A percentile compares a stretch with the other conserved stretches of the same genome.
Evolutionary conservation across 2,797 vertebrate genomes (phyloP).

Genomic region (Lagodon rhomboides): DNA sequence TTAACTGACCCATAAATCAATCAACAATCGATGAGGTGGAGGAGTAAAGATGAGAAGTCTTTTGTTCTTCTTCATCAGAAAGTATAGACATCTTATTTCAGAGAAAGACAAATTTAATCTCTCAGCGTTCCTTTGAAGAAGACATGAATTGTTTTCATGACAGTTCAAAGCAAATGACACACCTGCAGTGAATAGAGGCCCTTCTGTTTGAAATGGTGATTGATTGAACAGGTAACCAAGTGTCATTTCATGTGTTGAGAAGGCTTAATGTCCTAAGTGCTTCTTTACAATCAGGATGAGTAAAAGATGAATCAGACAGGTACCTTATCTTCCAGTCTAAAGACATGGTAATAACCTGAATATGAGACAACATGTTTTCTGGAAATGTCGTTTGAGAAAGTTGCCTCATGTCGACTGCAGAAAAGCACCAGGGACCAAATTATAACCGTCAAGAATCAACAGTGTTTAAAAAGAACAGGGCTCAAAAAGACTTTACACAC

Average conservation of each 20-base stretch:
- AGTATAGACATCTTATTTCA: background rate
- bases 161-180: slow-evolving; percentile 11
- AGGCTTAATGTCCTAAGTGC: background rate
- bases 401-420: background rate
- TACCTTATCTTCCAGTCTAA: background rate
- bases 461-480: background rate
- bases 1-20: slow-evolving; percentile 26
- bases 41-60: background rate
- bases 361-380: background rate
- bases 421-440: background rate
- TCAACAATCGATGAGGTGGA: background rate
- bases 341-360: background rate
- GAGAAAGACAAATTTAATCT: background rate
- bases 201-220: background rate
- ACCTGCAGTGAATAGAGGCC: background rate
- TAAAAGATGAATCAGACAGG: background rate
- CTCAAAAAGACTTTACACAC: background rate
- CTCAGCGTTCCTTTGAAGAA: background rate
- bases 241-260: background rate
- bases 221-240: background rate
- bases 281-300: background rate
- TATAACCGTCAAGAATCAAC: background rate
- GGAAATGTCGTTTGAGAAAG: background rate
- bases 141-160: background rate
- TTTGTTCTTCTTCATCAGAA: slow-evolving; percentile 10